Percentiles rank a stretch among this genome's conserved stretches.
Conservation (phyloP, 2,113 vertebrate genomes). For the Oenanthe melanoleuca region DNA sequence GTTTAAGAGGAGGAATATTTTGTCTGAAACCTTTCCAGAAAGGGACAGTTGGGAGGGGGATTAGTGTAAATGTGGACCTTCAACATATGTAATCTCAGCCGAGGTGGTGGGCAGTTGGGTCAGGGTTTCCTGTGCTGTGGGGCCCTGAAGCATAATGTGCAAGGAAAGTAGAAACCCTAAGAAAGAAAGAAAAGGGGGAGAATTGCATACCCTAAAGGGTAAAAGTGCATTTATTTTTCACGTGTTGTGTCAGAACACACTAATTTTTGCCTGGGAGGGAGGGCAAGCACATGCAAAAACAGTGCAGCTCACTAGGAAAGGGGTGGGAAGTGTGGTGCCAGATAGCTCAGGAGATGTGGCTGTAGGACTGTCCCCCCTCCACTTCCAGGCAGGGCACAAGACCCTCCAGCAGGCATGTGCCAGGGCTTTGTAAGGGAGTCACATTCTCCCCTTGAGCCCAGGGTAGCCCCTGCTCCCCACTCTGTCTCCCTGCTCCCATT, state of each 20-base stretch:
- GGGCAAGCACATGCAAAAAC: background rate
- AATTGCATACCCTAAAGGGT: background rate
- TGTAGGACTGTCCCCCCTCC: background rate
- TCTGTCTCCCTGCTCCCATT: background rate
- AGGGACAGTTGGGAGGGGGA: background rate
- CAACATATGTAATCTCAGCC: background rate
- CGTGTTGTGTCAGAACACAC: background rate
- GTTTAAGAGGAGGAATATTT: background rate
- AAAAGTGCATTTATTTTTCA: background rate
- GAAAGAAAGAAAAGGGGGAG: background rate
- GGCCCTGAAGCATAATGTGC: background rate
- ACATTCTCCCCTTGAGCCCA: background rate
- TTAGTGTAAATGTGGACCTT: background rate
- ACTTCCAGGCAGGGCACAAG: accelerated
- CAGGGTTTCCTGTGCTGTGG: background rate
- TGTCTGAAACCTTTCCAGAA: background rate
- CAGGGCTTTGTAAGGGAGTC: background rate
- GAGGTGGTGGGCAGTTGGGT: background rate
- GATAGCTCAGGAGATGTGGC: background rate
- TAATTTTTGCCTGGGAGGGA: background rate
- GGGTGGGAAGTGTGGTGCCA: background rate
- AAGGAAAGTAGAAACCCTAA: background rate
- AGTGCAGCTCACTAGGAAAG: background rate
- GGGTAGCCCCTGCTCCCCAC: background rate
- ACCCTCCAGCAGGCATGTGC: accelerated